Percentiles rank a stretch among this genome's conserved stretches.
Conservation (phyloP, 2,113 vertebrate species). For the Corvus moneduloides region DNA sequence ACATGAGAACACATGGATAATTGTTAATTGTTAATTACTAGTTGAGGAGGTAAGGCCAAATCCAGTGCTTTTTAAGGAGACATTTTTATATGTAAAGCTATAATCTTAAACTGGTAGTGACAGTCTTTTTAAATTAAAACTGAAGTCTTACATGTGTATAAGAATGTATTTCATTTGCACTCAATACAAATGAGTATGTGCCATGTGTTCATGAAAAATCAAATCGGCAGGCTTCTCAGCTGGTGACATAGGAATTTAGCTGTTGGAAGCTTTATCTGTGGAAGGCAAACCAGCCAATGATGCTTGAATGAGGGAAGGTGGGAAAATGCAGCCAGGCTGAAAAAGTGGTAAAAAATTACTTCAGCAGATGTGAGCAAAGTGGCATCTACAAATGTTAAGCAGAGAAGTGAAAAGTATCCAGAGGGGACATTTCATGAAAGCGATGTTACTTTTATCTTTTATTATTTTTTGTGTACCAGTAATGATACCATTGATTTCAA, state of each 20-base stretch:
- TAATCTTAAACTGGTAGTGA: background rate
- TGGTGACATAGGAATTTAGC: background rate
- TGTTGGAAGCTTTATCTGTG: background rate
- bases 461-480: background rate
- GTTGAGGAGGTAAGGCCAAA: background rate
- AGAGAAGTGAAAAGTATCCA: background rate
- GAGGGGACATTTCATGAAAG: background rate
- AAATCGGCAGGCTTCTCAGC: conserved; percentile 19
- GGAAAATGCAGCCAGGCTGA: background rate
- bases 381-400: background rate
- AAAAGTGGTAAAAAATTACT: conserved; percentile 3
- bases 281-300: background rate
- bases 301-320: background rate
- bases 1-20: background rate
- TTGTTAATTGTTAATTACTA: background rate
- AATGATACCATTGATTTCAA: background rate
- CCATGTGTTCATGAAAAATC: conserved; percentile 12
- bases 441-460: background rate
- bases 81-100: background rate
- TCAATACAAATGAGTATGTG: background rate
- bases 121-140: background rate
- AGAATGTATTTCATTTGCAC: conserved; percentile 7
- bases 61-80: background rate
- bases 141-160: background rate
- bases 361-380: background rate